Evolutionary conservation across 1,140 invertebrate species (phyloP).

Genomic region (Procambarus virginalis): DNA sequence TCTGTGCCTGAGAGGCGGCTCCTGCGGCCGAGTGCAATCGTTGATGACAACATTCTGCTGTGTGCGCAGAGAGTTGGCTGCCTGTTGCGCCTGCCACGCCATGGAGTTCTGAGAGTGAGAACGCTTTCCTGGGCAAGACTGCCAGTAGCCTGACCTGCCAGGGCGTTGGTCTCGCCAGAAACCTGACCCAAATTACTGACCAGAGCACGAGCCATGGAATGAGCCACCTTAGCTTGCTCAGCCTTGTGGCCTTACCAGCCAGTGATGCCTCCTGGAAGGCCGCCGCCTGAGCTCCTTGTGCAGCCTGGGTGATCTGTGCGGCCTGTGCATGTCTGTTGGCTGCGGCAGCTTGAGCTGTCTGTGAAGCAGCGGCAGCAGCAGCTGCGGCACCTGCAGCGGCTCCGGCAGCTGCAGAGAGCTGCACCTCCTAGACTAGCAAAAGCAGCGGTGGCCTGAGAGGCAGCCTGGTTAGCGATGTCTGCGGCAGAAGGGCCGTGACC

Average conservation of each 20-base stretch:
- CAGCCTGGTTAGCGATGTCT: constrained; percentile 2
- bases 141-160: neutral
- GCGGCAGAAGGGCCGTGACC: neutral
- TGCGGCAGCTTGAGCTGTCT: constrained; percentile 9
- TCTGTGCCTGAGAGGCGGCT: neutral
- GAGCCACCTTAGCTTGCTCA: neutral
- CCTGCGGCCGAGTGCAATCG: constrained; percentile 2
- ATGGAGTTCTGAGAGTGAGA: neutral
- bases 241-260: constrained; percentile 4
- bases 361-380: constrained; percentile 2
- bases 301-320: constrained; percentile 1
- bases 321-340: constrained; percentile 2
- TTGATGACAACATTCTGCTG: neutral
- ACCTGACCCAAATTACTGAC: neutral
- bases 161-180: neutral
- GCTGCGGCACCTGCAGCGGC: constrained; percentile 3
- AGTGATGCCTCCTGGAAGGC: constrained; percentile 4
- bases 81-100: constrained; percentile 3
- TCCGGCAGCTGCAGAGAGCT: constrained; percentile 1
- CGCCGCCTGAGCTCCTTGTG: neutral
- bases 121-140: constrained; percentile 1
- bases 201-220: neutral
- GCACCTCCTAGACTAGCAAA: neutral
- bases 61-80: constrained; percentile 1
- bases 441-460: neutral